These are phyloP conservation scores for Drosophila mayri DNA, from an alignment of 1,140 invertebrate genomes.

Conservation along the genomic window DNA sequence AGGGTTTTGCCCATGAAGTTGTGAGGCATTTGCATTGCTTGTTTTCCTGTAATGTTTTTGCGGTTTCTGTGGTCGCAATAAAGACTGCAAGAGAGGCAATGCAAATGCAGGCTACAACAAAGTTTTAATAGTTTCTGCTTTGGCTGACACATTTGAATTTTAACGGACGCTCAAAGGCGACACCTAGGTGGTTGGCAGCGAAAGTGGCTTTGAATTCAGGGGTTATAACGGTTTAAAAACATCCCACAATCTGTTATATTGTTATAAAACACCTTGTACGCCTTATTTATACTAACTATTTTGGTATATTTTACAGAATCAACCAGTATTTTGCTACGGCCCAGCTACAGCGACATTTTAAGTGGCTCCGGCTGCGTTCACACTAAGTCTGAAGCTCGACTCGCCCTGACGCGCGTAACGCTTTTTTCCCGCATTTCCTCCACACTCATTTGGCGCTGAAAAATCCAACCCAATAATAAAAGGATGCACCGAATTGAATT, in stretches of 20 bases:
- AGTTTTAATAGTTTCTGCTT: neutral
- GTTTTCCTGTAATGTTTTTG: conserved; percentile 44
- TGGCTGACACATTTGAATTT: conserved; percentile 16
- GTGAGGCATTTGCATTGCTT: conserved; percentile 37
- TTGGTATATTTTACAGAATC: conserved; percentile 17
- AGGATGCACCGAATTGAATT: conserved; percentile 27
- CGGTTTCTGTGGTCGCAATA: conserved; percentile 25
- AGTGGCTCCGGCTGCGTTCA: conserved; percentile 20
- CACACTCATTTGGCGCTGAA: conserved; percentile 68
- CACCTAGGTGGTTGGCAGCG: conserved; percentile 17
- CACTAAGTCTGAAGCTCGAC: conserved; percentile 65
- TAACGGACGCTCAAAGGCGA: conserved; percentile 35
- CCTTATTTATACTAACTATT: neutral
- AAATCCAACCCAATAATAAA: conserved; percentile 32
- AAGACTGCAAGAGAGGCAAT: conserved; percentile 4
- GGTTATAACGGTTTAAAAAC: neutral
- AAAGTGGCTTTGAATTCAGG: neutral
- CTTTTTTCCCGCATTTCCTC: conserved; percentile 71
- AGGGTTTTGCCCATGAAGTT: conserved; percentile 5
- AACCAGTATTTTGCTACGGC: neutral
- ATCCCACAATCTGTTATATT: neutral
- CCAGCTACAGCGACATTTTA: neutral
- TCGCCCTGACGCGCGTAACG: conserved; percentile 60
- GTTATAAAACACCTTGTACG: neutral
- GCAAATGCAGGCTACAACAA: neutral